These are phyloP conservation scores for Colinus virginianus DNA, from an alignment of 2,113 vertebrate species.

Conservation along the genomic window DNA sequence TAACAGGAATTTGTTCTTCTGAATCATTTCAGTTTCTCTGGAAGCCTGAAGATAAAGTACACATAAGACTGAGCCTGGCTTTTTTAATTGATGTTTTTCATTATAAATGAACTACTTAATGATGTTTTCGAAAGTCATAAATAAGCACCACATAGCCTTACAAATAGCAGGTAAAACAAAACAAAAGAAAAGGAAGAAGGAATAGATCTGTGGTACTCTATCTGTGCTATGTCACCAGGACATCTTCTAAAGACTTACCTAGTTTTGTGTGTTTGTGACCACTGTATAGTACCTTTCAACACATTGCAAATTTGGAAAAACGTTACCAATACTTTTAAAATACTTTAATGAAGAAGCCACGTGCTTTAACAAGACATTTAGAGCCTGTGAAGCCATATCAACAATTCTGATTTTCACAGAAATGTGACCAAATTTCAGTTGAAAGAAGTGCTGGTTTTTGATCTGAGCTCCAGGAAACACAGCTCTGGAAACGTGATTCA, in stretches of 20 bases:
- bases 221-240: neutral
- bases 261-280: neutral
- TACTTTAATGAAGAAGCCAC: neutral
- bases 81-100: neutral
- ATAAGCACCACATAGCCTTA: neutral
- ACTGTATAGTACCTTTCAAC: neutral
- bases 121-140: neutral
- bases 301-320: neutral
- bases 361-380: neutral
- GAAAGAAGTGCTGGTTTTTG: neutral
- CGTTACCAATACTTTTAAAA: neutral
- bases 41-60: neutral
- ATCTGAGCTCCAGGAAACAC: neutral
- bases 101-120: neutral
- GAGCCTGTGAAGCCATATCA: neutral
- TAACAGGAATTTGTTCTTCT: neutral
- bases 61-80: neutral
- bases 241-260: neutral
- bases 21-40: slow-evolving; percentile 22
- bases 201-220: neutral
- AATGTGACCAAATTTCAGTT: fast-evolving
- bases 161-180: neutral
- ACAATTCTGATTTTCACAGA: neutral
- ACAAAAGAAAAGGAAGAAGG: neutral
- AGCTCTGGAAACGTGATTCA: neutral